Evolutionary conservation across 2,797 vertebrate genomes (phyloP), one percentile per base, ranked within the genome.

Genomic region (Enoplosus armatus): DNA sequence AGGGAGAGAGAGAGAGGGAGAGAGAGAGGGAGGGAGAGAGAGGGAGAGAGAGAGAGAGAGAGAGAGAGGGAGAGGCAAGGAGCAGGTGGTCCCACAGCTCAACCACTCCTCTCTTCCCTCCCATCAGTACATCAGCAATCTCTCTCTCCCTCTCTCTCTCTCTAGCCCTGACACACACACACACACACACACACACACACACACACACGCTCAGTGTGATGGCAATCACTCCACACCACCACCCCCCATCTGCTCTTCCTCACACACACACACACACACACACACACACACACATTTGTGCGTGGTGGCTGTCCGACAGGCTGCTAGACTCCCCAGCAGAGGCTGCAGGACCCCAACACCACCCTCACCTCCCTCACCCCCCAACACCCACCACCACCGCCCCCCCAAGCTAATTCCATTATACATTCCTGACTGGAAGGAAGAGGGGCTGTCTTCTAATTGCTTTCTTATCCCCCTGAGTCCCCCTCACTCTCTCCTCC

Each of bases 401-500:
- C 74, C 45, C 81, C 73, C 82, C 35, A 39, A 93, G 93, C 94
- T 95, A 94, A 96, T 95, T 94, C 94, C 94, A 95, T 95, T 95
- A 95, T 95, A 95, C 90, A 94, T 95, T 94, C 94, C 88, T 68
- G 85, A 95, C 93, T 95, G 94, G 93, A 95, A 94, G 94, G 92
- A 94, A 94, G 90, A 91, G 93, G 92, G 92, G 90, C 93, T 95
- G 94, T 94, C 93, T 94, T 93, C 95, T 95, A 96, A 95, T 95
- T 95, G 95, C 95, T 96, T 95, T 95, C 93, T 94, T 95, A 95
- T 95, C 92, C 95, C 94, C 95, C 86, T 58, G 93, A 94, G 94
- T 87, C 88, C 85, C 87, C 85, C 88, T 62, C 72, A n/a, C 77
- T 67, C 70, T 41, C 88, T 78, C 85, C 84, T 62, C 85, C 69